A percentile compares a stretch with the other conserved stretches of the same genome.
phyloP scores from a whole-genome alignment of 2,888 invertebrate species.

The Agonopterix heracliana region DNA sequence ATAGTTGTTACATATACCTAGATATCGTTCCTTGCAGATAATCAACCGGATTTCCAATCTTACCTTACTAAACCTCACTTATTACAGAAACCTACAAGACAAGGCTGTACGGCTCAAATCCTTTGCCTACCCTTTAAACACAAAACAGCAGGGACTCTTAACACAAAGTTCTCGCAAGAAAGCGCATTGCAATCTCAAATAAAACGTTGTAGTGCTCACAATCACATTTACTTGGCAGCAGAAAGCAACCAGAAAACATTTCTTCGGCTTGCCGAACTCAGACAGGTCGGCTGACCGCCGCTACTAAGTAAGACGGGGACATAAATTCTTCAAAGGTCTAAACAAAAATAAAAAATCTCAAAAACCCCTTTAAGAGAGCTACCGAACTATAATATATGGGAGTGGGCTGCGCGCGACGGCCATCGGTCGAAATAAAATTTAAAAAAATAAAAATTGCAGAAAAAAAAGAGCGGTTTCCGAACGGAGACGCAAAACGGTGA shows the following conservation, averaged over 20 bases:
- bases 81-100: too few species aligned
- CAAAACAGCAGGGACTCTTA: neutral
- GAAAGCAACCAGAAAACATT: constrained; percentile 10
- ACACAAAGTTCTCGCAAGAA: neutral
- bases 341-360: constrained; percentile 63
- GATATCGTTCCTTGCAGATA: too few species aligned
- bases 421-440: constrained; percentile 54
- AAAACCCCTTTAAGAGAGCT: constrained; percentile 71
- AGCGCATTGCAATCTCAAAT: neutral
- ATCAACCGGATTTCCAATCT: too few species aligned
- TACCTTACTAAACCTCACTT: too few species aligned
- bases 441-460: constrained; percentile 30
- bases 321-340: constrained; percentile 74
- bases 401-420: constrained; percentile 50
- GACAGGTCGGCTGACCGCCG: constrained; percentile 45
- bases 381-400: constrained; percentile 76
- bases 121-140: neutral
- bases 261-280: constrained; percentile 5
- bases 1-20: too few species aligned
- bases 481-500: constrained; percentile 69
- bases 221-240: constrained; percentile 9
- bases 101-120: neutral
- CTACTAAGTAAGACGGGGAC: constrained; percentile 73
- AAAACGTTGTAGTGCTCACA: neutral
- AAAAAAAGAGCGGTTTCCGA: constrained; percentile 38